Evolutionary conservation across 1,140 invertebrate species (phyloP), one percentile per base, ranked within the genome.

Genomic region (Solen grandis): DNA sequence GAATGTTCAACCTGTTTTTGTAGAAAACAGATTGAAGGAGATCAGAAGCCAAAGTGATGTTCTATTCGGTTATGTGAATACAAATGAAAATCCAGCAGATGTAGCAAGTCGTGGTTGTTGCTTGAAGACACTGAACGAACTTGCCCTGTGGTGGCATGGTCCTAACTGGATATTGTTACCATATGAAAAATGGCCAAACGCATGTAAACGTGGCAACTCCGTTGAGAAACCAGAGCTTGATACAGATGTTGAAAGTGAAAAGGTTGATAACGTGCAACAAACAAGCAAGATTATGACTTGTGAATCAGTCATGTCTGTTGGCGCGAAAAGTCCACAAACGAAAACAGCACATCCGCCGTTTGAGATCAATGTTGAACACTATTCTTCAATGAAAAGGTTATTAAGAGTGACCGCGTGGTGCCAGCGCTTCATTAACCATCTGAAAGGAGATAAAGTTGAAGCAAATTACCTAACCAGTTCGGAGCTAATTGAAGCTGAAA

Each of bases 81-180:
- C 60, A 14, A 38, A 38, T 33, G 50, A 68, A 38, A 77, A 77
- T 46, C 63, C 74, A 27, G 74, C 74, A 5, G 74, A 77, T 19
- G 25, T 77, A 27, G 52, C 63, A 0, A 25, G 31, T 19, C 60
- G 52, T 33, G 62, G 63, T 16, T 36, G 14, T 16, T 22, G n/a
- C 19, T 33, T 75, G n/a, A 19, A 65, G 31, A 22, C 65, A 57
- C 31, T 76, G 16, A 1, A 14, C 27, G 38, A 27, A n/a, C n/a
- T 25, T 65, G 5, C 54, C 65, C 38, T 54, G 60, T 66, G 46
- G 74, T 63, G 36, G 50, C 29, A 65, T 38, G 60, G 50, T 22
- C 41, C 60, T 55, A 3, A n/a, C 25, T 54, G 74, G 62, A 55
- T 63, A 66, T 68, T 31, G 60, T 62, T 4, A 19, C 35, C 5